These are phyloP conservation scores for Lycaena phlaeas DNA, from an alignment of 2,888 invertebrate species.

Conservation along the genomic window DNA sequence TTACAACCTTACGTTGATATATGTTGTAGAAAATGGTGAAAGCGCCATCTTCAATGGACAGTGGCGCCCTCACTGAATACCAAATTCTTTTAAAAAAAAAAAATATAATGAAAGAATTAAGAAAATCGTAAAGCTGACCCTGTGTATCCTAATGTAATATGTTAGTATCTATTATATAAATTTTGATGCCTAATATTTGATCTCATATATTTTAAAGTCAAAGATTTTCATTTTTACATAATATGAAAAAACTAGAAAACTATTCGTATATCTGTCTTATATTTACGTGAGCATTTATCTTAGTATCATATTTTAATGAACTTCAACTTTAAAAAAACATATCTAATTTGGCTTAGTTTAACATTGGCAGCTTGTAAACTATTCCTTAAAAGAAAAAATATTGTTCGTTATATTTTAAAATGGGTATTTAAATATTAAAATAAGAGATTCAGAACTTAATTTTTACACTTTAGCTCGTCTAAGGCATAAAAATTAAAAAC, in stretches of 20 bases:
- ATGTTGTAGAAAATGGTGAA: too few species aligned
- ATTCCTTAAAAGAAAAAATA: neutral
- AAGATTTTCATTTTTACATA: conserved; percentile 53
- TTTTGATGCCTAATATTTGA: conserved; percentile 8
- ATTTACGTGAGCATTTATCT: conserved; percentile 20
- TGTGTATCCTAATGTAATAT: neutral
- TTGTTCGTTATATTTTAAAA: neutral
- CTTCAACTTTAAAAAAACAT: too few species aligned
- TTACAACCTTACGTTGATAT: conserved; percentile 5
- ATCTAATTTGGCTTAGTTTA: neutral
- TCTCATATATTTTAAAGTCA: conserved; percentile 17
- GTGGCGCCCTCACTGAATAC: neutral
- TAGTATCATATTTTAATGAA: conserved; percentile 5
- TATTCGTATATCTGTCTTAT: too few species aligned
- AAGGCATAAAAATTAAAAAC: conserved; percentile 24
- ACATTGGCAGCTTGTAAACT: conserved; percentile 2
- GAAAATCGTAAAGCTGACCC: conserved; percentile 9
- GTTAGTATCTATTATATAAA: conserved; percentile 12
- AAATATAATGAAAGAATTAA: too few species aligned
- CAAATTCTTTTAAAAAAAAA: too few species aligned
- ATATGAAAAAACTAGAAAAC: too few species aligned
- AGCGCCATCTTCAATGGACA: too few species aligned
- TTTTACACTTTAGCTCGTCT: conserved; percentile 24
- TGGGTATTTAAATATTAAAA: conserved; percentile 7
- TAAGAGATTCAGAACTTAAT: conserved; percentile 11